phyloP scores from a whole-genome alignment of 2,888 invertebrate species.

The Copidosoma aretas region DNA sequence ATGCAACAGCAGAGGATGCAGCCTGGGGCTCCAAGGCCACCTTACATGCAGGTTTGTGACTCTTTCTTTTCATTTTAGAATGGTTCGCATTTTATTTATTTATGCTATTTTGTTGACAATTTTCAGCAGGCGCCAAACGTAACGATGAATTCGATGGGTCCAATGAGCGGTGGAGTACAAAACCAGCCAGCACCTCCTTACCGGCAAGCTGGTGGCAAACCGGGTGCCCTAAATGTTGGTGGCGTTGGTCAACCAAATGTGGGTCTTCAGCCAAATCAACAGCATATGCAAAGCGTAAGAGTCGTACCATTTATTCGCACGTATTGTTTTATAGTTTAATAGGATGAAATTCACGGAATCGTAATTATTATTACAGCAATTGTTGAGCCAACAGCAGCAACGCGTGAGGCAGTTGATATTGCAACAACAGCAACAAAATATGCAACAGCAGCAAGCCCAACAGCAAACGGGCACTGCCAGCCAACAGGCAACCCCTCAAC shows the following conservation, averaged over 20 bases:
- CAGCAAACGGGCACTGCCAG: constrained; percentile 56
- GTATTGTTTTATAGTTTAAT: not conserved
- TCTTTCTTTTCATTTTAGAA: not conserved
- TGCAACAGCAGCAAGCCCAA: constrained; percentile 62
- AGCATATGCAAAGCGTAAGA: constrained; percentile 69
- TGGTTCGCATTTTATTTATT: not conserved
- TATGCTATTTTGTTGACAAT: not conserved
- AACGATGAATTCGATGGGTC: constrained; percentile 80
- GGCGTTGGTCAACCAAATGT: constrained; percentile 56
- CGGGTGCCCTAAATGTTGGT: constrained; percentile 57
- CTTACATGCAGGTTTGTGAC: constrained; percentile 70
- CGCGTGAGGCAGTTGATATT: constrained; percentile 76
- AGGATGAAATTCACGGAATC: not conserved
- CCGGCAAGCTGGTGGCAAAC: constrained; percentile 67
- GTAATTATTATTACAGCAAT: constrained; percentile 44
- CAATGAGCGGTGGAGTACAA: constrained; percentile 63
- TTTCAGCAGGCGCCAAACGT: constrained; percentile 76
- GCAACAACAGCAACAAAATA: constrained; percentile 62
- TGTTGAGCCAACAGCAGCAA: constrained; percentile 62
- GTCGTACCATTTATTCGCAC: constrained; percentile 7
- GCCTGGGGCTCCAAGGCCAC: constrained; percentile 66
- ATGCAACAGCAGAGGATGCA: constrained; percentile 68
- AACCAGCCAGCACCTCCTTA: constrained; percentile 81
- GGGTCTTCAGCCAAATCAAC: constrained; percentile 66
- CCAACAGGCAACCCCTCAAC: constrained; percentile 68